Evolutionary conservation across 2,888 invertebrate species (phyloP), one percentile per base, ranked within the genome.

Genomic region (Ophion slaviceki): DNA sequence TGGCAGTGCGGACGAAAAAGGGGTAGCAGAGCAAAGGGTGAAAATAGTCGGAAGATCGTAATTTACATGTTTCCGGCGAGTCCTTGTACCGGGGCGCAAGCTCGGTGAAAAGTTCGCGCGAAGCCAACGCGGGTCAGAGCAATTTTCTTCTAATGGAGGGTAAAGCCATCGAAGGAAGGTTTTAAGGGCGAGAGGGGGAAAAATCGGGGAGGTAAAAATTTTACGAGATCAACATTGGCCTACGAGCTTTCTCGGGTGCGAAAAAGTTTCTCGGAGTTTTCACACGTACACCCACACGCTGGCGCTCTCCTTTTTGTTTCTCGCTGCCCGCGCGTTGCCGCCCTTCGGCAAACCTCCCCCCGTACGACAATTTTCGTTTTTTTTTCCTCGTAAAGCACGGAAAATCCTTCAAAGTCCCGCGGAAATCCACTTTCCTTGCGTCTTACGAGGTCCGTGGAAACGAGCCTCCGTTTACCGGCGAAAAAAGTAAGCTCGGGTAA

Each of bases 121-220:
- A 64, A 62, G 64, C 66, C 28, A 53, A 70, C 78, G 47, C 67
- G 59, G 62, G 82, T 87, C 87, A 79, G 82, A 74, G 87, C 86
- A 90, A 90, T 90, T 88, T 87, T 72, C 66, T 68, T 74, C 83
- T 87, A 89, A 90, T 87, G 86, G 85, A 76, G 64, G 53, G 40
- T 68, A 68, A 45, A 74, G 67, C 81, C 81, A 84, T 75, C 68
- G 80, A 8, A 6, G 17, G 47, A 47, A 77, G 77, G n/a, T 14
- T 59, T n/a, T 7, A 28, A 7, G n/a, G 40, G 67, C 24, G 3
- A 20, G 68, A 40, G 32, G n/a, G 20, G 32, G 68, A 68, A 40
- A 45, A n/a, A 14, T 24, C 2, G 70, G 61, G 62, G 64, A 70
- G 75, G 79, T 85, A 87, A 89, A 89, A 90, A 82, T 89, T 89